Percentiles rank a stretch among this genome's conserved stretches.
These are phyloP conservation scores for Agrochola circellaris DNA, from an alignment of 2,888 invertebrate genomes.

Conservation along the genomic window DNA sequence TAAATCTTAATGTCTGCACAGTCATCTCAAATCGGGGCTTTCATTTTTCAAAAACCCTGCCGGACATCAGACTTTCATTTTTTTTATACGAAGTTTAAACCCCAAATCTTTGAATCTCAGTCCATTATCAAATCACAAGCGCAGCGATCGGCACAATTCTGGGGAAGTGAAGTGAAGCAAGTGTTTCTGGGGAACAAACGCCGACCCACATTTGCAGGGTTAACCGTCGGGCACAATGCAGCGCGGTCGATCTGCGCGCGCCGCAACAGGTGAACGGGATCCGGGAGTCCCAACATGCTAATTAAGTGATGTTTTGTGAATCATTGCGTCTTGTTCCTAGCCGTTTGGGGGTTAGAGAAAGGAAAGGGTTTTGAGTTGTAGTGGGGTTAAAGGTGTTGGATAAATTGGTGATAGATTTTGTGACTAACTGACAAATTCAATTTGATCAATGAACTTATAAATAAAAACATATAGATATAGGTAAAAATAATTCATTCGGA, in stretches of 20 bases:
- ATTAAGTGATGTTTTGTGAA: slow-evolving; percentile 58
- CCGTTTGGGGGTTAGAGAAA: not conserved
- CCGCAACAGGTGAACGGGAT: slow-evolving; percentile 86
- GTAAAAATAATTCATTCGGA: not conserved
- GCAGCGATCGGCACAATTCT: slow-evolving; percentile 56
- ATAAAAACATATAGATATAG: not conserved
- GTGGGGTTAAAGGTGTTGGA: not conserved
- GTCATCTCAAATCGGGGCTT: not conserved
- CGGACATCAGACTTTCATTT: not conserved
- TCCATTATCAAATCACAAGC: slow-evolving; percentile 49
- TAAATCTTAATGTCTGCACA: too few species aligned
- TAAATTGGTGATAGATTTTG: not conserved
- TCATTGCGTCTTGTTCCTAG: slow-evolving; percentile 21
- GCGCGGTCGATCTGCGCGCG: slow-evolving; percentile 89
- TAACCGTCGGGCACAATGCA: slow-evolving; percentile 78
- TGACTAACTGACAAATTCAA: not conserved
- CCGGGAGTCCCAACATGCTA: slow-evolving; percentile 52
- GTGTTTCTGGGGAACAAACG: slow-evolving; percentile 60
- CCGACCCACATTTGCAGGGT: slow-evolving; percentile 72
- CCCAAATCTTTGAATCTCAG: slow-evolving; percentile 15
- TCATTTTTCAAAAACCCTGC: not conserved
- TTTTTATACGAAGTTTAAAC: not conserved
- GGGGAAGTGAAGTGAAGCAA: too few species aligned
- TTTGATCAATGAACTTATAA: not conserved
- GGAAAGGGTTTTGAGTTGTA: not conserved